Evolutionary conservation across 2,797 vertebrate genomes (phyloP), one percentile per base, ranked within the genome.

Genomic region (Otolemur crassicaudatus): DNA sequence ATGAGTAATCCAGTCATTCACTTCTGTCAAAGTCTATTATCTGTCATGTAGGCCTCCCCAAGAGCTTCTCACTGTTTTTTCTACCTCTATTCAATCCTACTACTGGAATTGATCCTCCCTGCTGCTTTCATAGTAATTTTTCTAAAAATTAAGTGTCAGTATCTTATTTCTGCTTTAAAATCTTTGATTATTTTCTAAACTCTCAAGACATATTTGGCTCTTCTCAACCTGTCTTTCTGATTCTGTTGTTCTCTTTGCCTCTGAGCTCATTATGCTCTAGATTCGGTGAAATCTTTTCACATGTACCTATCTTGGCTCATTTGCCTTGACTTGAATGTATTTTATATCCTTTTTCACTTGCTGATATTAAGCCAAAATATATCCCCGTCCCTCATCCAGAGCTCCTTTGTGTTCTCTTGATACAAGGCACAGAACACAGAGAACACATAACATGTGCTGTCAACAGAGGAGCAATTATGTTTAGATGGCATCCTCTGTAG

Each of bases 91-190:
- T 31, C 20, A 11, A n/a, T 94, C 61, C 58, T 86, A 9, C 34
- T 86, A 88, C 11, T 91, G 8, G 23, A 77, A 91, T n/a, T 72
- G 87, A 43, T 82, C 40, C 6, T 65, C 27, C 53, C 3, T 61
- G 34, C 46, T 88, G 10, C 13, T 37, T 40, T 85, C 70, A 70
- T 40, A 75, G 40, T 46, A 81, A 75, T 63, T 22, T 89, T 82
- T 34, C 56, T 91, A 72, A 94, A 94, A 92, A 82, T 88, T 40
- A 77, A 77, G 53, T 56, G 56, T 27, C 40, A 10, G 29, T 82
- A 67, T 60, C 34, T 90, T 79, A 85, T 80, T 81, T 96, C 85
- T 94, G 19, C 25, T 81, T 72, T 81, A 72, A 76, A 96, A 60
- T 43, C 12, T 90, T 83, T 70, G 65, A 63, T 86, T 80, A 34